Conservation (phyloP, 2,113 vertebrate genomes). For the Ctenomys sociabilis region DNA sequence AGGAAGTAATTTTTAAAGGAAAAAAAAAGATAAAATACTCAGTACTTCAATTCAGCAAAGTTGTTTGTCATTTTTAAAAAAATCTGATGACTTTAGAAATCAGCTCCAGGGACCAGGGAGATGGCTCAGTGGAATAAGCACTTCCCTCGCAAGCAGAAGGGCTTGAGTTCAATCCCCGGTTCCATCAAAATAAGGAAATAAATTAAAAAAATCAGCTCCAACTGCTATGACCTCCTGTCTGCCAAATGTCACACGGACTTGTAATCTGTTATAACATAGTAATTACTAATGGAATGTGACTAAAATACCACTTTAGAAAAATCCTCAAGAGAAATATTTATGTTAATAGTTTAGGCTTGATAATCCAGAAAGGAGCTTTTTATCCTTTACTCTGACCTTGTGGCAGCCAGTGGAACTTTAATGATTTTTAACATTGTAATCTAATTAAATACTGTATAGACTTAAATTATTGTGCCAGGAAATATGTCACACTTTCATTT, state of each 20-base stretch:
- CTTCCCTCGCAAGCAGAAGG: too few relatives aligned
- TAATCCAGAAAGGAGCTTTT: slow-evolving; percentile 56
- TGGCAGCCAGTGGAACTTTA: slow-evolving; percentile 39
- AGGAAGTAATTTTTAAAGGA: slow-evolving; percentile 28
- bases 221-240: background rate
- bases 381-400: slow-evolving; percentile 60
- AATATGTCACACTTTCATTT: slow-evolving; percentile 64
- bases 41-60: slow-evolving; percentile 21
- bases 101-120: too few relatives aligned
- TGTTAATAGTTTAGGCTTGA: slow-evolving; percentile 45
- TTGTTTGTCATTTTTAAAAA: slow-evolving; percentile 24
- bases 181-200: too few relatives aligned
- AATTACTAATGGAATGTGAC: slow-evolving; percentile 57
- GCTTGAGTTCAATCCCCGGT: too few relatives aligned
- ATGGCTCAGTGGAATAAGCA: too few relatives aligned
- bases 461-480: slow-evolving; percentile 64
- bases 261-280: slow-evolving; percentile 34
- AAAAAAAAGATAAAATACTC: slow-evolving; percentile 18
- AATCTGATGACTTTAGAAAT: background rate
- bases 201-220: slow-evolving; percentile 26
- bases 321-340: slow-evolving; percentile 55
- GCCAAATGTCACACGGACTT: slow-evolving; percentile 23
- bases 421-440: slow-evolving; percentile 65
- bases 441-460: slow-evolving; percentile 71
- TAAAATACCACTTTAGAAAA: slow-evolving; percentile 60